Conservation (phyloP, 2,888 invertebrate species). For the Timema cristinae region DNA sequence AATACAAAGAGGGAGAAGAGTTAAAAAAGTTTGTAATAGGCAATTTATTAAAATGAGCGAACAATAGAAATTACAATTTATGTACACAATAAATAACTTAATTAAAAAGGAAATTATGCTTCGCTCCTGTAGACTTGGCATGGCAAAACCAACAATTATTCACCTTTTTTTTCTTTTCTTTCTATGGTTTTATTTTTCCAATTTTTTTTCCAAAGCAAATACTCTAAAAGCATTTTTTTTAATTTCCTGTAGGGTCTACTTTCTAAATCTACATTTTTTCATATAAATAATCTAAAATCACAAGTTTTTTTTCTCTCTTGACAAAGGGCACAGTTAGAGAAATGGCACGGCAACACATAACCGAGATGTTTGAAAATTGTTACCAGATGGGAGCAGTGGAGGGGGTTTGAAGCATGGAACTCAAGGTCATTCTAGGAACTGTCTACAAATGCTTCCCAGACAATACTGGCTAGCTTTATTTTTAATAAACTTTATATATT, state of each 20-base stretch:
- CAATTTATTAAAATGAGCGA: slow-evolving; percentile 13
- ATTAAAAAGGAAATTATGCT: slow-evolving; percentile 16
- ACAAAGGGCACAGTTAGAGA: slow-evolving; percentile 31
- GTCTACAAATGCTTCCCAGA: slow-evolving; percentile 22
- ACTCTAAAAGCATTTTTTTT: slow-evolving; percentile 29
- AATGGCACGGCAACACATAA: slow-evolving; percentile 32
- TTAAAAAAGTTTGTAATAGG: background rate
- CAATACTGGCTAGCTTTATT: slow-evolving; percentile 20
- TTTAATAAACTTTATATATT: slow-evolving; percentile 18
- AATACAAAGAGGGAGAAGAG: slow-evolving; percentile 6
- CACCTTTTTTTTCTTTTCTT: too few species aligned
- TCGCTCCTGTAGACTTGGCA: slow-evolving; percentile 30
- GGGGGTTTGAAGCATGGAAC: slow-evolving; percentile 12
- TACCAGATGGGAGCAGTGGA: background rate
- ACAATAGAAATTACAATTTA: slow-evolving; percentile 18
- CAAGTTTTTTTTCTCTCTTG: slow-evolving; percentile 31
- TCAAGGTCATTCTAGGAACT: slow-evolving; percentile 27
- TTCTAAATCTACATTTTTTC: slow-evolving; percentile 32
- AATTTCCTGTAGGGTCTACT: slow-evolving; percentile 24
- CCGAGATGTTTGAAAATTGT: slow-evolving; percentile 16
- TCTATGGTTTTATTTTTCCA: slow-evolving; percentile 7
- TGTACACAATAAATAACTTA: slow-evolving; percentile 29
- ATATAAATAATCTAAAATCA: slow-evolving; percentile 35
- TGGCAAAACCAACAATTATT: slow-evolving; percentile 9
- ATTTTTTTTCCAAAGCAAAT: slow-evolving; percentile 32